phyloP scores from a whole-genome alignment of 2,797 vertebrate genomes.

The Poliocrania exsul region DNA sequence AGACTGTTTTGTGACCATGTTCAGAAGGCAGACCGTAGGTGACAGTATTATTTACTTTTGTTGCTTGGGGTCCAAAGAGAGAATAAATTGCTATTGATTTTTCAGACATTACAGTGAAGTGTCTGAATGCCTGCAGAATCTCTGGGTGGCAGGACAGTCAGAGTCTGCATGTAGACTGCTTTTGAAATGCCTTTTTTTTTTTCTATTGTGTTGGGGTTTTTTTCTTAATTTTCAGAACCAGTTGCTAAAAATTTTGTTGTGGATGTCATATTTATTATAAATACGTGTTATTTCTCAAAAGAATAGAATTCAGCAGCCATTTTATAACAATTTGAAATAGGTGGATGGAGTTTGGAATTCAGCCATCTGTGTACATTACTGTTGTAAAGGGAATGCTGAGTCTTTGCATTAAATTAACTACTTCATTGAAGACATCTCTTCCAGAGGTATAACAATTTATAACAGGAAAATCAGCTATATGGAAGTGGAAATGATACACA shows the following conservation, averaged over 20 bases:
- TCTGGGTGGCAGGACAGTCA: constrained; percentile 68
- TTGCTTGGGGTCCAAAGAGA: constrained; percentile 85
- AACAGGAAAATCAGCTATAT: neutral
- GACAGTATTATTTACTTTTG: constrained; percentile 88
- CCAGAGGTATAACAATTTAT: neutral
- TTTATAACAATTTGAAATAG: neutral
- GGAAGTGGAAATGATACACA: neutral
- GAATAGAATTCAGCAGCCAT: constrained; percentile 9
- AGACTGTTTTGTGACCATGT: constrained; percentile 71
- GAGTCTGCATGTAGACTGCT: constrained; percentile 25
- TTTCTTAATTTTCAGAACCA: neutral
- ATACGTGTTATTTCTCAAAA: constrained; percentile 4
- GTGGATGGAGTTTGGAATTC: neutral
- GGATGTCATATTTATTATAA: constrained; percentile 6
- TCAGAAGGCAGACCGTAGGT: constrained; percentile 79
- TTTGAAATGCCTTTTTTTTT: constrained; percentile 38
- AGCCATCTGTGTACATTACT: neutral
- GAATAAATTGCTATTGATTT: constrained; percentile 93
- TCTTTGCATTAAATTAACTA: neutral
- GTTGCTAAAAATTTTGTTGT: constrained; percentile 38
- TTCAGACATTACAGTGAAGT: constrained; percentile 78
- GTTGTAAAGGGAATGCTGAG: neutral
- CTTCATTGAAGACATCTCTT: neutral
- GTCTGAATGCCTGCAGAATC: constrained; percentile 76
- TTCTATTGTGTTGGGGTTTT: neutral